A percentile compares a stretch with the other conserved stretches of the same genome.
These are phyloP conservation scores for Chromoteleia sp. DNA, from an alignment of 2,888 invertebrate genomes.

Conservation along the genomic window DNA sequence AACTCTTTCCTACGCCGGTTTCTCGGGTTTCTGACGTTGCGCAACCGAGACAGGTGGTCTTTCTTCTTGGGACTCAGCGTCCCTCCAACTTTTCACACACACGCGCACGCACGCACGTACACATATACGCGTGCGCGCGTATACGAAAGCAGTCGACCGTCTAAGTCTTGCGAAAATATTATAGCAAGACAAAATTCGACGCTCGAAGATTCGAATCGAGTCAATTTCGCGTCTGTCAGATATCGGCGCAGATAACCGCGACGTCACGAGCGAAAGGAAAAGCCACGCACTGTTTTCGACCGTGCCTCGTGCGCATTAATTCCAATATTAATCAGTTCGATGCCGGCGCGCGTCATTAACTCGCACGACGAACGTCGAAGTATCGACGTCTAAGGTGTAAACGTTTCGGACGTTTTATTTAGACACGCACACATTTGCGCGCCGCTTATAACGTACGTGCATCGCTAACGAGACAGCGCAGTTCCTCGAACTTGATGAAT, in stretches of 20 bases:
- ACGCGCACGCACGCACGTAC: neutral
- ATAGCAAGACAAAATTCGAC: constrained; percentile 27
- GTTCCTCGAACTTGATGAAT: constrained; percentile 31
- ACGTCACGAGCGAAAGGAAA: constrained; percentile 12
- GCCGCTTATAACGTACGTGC: neutral
- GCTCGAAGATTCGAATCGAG: constrained; percentile 2
- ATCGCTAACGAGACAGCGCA: constrained; percentile 30
- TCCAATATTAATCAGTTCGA: constrained; percentile 25
- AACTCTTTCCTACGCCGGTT: constrained; percentile 66
- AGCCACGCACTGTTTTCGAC: constrained; percentile 15
- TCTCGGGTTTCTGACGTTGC: constrained; percentile 72
- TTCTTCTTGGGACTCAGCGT: constrained; percentile 52
- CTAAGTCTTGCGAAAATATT: constrained; percentile 25
- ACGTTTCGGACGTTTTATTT: neutral
- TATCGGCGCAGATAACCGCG: constrained; percentile 17
- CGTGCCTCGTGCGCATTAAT: constrained; percentile 5
- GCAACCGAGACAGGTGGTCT: constrained; percentile 73
- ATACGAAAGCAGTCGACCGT: neutral
- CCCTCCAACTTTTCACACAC: constrained; percentile 8
- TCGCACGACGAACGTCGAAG: neutral
- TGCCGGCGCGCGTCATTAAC: constrained; percentile 1
- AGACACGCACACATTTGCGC: neutral
- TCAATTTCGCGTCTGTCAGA: constrained; percentile 59
- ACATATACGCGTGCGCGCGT: neutral
- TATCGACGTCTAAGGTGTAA: constrained; percentile 8